Percentiles rank a stretch among this genome's conserved stretches.
Conservation (phyloP, 2,888 invertebrate genomes). For the Plutella xylostella region DNA sequence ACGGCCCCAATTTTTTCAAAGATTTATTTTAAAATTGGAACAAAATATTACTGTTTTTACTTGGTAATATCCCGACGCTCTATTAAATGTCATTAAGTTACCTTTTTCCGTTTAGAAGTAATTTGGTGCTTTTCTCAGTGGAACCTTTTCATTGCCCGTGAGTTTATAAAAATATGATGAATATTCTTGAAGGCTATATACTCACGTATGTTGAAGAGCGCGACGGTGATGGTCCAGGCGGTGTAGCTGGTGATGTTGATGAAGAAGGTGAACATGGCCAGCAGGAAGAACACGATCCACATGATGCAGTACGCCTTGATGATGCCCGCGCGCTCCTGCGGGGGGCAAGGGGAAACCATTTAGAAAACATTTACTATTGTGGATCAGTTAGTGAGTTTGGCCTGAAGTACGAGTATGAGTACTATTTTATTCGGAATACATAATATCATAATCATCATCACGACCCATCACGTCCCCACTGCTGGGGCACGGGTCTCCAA, state of each 20-base stretch:
- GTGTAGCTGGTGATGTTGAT: constrained; percentile 33
- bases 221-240: constrained; percentile 30
- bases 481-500: too few species aligned
- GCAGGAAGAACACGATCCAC: constrained; percentile 50
- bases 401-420: neutral
- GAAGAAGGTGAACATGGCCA: constrained; percentile 51
- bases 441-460: neutral
- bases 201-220: constrained; percentile 45
- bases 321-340: constrained; percentile 42
- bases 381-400: neutral
- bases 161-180: neutral
- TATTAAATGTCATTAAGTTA: neutral
- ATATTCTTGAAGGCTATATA: constrained; percentile 4
- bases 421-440: neutral
- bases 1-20: too few species aligned
- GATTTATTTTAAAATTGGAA: too few species aligned
- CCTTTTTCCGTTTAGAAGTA: neutral
- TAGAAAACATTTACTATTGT: neutral
- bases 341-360: neutral
- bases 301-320: constrained; percentile 52
- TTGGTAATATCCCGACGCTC: neutral
- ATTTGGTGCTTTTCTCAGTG: neutral
- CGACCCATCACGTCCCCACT: too few species aligned
- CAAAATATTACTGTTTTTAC: too few species aligned
- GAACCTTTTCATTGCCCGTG: neutral